Conservation (phyloP, 92 coral and sea anemone genomes). For the Phenganax subtilis region DNA sequence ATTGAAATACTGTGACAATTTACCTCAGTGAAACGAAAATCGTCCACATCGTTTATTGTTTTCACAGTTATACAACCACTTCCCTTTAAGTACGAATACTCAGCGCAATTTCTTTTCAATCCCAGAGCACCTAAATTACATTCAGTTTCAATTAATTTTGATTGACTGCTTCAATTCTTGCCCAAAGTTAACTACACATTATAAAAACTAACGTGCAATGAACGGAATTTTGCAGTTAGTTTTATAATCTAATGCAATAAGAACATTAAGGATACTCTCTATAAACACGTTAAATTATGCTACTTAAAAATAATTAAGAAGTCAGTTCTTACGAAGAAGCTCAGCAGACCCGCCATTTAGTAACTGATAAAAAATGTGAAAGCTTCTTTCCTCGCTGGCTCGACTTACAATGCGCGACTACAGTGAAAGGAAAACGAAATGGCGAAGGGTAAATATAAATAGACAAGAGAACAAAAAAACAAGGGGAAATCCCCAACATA, state of each 20-base stretch:
- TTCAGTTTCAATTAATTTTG: background rate
- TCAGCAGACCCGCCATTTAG: constrained; percentile 80
- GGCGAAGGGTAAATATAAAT: background rate
- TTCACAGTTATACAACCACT: constrained; percentile 81
- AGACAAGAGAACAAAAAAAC: background rate
- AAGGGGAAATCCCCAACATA: background rate
- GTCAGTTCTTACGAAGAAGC: constrained; percentile 60
- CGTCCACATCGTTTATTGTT: constrained; percentile 86
- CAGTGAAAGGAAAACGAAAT: background rate
- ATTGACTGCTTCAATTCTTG: too few relatives aligned
- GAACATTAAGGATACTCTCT: too few relatives aligned
- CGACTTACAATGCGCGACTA: constrained; percentile 95
- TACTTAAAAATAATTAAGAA: too few relatives aligned
- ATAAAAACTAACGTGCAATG: too few relatives aligned
- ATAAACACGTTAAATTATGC: too few relatives aligned
- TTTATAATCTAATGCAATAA: too few relatives aligned
- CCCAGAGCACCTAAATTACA: constrained; percentile 54
- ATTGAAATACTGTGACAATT: background rate
- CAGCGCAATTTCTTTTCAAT: constrained; percentile 61
- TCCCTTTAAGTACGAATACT: constrained; percentile 71
- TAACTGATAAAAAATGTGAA: constrained; percentile 94
- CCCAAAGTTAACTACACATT: too few relatives aligned
- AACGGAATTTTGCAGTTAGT: too few relatives aligned
- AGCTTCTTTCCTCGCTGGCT: constrained; percentile 86
- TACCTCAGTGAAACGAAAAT: constrained; percentile 84